Evolutionary conservation across 2,888 invertebrate genomes (phyloP), one percentile per base, ranked within the genome.

Genomic region (Tridacna crocea): DNA sequence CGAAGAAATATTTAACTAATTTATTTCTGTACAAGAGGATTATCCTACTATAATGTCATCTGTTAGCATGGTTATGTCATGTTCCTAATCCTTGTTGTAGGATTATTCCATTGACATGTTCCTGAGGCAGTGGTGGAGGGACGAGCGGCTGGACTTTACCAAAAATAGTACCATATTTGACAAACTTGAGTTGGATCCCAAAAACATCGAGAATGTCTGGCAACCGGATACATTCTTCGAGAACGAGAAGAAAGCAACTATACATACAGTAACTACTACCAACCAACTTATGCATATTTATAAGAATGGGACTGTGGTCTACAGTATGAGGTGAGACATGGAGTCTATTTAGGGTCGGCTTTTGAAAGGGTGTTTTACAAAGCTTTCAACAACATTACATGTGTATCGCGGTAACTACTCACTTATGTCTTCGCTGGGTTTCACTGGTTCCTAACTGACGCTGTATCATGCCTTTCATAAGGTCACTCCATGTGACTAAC

Each of bases 81-180:
- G 2, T 36, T 36, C 36, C 36, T 36, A 4, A 36, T 36, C 8
- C 36, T 2, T 36, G 36, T 36, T 22, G 17, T 63, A 79, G 79
- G 79, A 79, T 58, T 79, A 79, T 46, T 79, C 79, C 3, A n/a
- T 79, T 12, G 79, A 75, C 47, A 60, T 79, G 48, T 70, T 75
- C 13, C 46, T 79, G 55, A 70, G 70, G n/a, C 75, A 75, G 24
- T 70, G 70, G 75, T 79, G 79, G 79, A 22, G 58, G 22, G 79
- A 79, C 26, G 72, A 79, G 22, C 75, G 79, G 17, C 75, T 79
- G 0, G 63, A 79, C 51, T 79, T 66, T 19, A 72, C 70, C 0
- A 48, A 61, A 27, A 72, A 70, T 46, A 75, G 60, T 46, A 72
- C 75, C 19, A 51, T 51, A 10, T 65, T 73, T 51, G 36, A 75